Conservation (phyloP, 2,113 vertebrate species). For the Nanorana parkeri region DNA sequence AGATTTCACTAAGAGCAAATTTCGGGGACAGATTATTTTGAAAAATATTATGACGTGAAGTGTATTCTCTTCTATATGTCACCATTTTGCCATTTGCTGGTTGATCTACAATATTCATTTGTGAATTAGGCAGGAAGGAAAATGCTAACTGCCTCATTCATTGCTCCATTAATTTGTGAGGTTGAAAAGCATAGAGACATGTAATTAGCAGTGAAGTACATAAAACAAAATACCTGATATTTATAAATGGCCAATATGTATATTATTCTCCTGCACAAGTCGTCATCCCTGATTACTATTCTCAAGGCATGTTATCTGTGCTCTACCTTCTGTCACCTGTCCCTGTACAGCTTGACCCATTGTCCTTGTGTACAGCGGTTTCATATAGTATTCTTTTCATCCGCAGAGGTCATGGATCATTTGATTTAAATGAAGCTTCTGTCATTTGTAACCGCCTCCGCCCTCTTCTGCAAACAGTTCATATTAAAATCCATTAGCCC, state of each 20-base stretch:
- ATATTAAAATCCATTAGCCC: slow-evolving; percentile 18
- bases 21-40: neutral
- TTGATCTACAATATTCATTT: neutral
- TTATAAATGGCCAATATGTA: no score
- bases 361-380: neutral
- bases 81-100: neutral
- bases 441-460: neutral
- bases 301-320: no score
- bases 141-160: neutral
- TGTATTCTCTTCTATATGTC: neutral
- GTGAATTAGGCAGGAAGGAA: neutral
- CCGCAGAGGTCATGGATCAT: neutral
- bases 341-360: no score
- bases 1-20: no score
- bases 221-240: no score
- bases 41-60: neutral
- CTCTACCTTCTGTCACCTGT: no score
- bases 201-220: no score
- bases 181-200: neutral
- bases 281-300: no score
- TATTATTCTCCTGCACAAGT: no score
- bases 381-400: neutral
- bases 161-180: slow-evolving; percentile 6
- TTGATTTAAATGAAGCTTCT: neutral
- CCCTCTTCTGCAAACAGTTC: neutral